phyloP scores from a whole-genome alignment of 1,140 invertebrate species.

The Brachionus rotundiformis region DNA sequence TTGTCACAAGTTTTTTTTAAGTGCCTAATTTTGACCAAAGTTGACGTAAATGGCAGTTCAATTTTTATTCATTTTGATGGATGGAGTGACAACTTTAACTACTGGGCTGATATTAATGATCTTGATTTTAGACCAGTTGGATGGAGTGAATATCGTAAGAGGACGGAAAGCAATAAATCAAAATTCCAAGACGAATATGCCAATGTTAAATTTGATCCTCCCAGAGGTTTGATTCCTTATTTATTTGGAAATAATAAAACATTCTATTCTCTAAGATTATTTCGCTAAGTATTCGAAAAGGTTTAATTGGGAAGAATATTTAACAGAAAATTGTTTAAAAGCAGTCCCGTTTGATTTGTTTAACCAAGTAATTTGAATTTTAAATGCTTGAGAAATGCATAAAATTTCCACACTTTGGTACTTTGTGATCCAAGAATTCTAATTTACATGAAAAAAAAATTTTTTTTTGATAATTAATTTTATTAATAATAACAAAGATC shows the following conservation, averaged over 20 bases:
- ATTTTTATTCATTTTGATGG: not conserved
- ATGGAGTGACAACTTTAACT: not conserved
- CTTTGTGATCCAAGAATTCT: no score
- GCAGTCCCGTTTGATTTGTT: slow-evolving; percentile 11
- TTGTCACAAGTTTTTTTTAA: not conserved
- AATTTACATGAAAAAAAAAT: no score
- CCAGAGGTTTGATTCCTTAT: not conserved
- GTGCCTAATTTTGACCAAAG: not conserved
- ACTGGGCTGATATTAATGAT: not conserved
- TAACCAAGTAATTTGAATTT: not conserved
- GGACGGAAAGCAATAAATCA: not conserved
- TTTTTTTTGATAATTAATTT: no score
- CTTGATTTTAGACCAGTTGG: slow-evolving; percentile 6
- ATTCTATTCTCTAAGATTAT: no score
- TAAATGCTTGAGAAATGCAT: not conserved
- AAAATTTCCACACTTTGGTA: no score
- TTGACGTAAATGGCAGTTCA: not conserved
- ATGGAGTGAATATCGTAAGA: not conserved
- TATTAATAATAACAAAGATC: no score
- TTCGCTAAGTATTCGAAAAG: not conserved
- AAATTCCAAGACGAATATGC: not conserved
- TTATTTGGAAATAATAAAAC: no score
- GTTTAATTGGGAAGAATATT: not conserved
- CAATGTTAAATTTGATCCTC: not conserved
- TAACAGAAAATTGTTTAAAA: not conserved